Evolutionary conservation across 1,140 invertebrate species (phyloP), one percentile per base, ranked within the genome.

Genomic region (Zaprionus davidi): DNA sequence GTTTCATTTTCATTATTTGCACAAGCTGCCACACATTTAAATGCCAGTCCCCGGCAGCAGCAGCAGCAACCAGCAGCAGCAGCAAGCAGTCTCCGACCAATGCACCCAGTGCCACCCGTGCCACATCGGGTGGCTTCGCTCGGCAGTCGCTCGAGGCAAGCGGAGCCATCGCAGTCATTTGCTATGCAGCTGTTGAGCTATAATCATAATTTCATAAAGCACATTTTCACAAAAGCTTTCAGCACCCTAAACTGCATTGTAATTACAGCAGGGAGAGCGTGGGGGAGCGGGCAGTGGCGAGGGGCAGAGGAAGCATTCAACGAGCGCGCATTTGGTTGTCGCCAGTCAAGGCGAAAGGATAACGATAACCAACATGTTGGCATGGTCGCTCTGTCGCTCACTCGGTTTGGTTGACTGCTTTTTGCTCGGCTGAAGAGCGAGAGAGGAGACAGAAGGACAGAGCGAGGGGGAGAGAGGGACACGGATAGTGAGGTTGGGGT

Each of bases 141-240:
- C 9, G 31, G 31, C 31, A 34, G 31, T 34, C 31, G 12, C 46
- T 34, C 17, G 12, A 2, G 22, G 22, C 13, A 60, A 28, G 7
- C 20, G 28, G n/a, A 20, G n/a, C n/a, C 24, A 20, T 41, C 59
- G 2, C 46, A 41, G 38, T 46, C 71, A 78, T 78, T 74, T 60
- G 51, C 67, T 77, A 65, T 90, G 85, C 79, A 90, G 85, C 79
- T 82, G 85, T 90, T 90, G 85, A 90, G 85, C 85, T 90, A 90
- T 90, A 90, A 90, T 90, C 85, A 90, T 90, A 90, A 90, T 90
- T 90, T 90, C 85, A 90, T 90, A 90, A 90, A 90, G 85, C 85
- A 90, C 85, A 90, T 90, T 90, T 90, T 90, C 85, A 90, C 85
- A 90, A 90, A 90, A 90, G 85, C 85, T 90, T 90, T 90, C 85